phyloP scores from a whole-genome alignment of 2,888 invertebrate species.

The Parthenolecanium corni region DNA sequence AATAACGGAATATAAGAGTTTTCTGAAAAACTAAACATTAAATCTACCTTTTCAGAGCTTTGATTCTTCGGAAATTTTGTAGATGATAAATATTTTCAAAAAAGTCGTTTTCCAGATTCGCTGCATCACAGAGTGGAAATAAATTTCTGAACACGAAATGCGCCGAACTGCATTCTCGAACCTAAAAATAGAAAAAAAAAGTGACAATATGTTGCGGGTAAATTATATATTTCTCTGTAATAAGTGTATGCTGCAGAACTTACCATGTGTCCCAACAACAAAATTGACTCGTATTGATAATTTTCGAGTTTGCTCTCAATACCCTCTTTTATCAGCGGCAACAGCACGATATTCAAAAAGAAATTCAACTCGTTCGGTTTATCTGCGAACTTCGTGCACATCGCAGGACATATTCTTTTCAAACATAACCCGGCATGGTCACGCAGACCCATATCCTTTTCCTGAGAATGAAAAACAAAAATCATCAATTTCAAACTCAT shows the following conservation, averaged over 20 bases:
- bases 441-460: conserved; percentile 70
- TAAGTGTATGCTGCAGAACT: conserved; percentile 32
- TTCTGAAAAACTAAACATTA: not conserved
- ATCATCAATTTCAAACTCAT: not conserved
- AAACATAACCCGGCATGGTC: conserved; percentile 67
- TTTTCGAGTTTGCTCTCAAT: conserved; percentile 58
- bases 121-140: conserved; percentile 51
- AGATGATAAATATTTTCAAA: conserved; percentile 85
- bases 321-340: conserved; percentile 58
- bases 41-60: conserved; percentile 60
- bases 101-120: conserved; percentile 80
- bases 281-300: conserved; percentile 65
- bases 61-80: conserved; percentile 71
- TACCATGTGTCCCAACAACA: conserved; percentile 60
- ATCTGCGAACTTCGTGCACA: conserved; percentile 42
- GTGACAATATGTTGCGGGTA: too few species aligned
- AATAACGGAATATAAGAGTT: too few species aligned
- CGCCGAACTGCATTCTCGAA: conserved; percentile 55
- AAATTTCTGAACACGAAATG: conserved; percentile 63
- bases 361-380: conserved; percentile 49
- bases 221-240: too few species aligned
- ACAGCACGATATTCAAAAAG: conserved; percentile 59
- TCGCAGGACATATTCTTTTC: conserved; percentile 50
- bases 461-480: conserved; percentile 38
- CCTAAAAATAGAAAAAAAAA: conserved; percentile 36